Evolutionary conservation across 2,888 invertebrate genomes (phyloP).

Genomic region (Ophion slaviceki): DNA sequence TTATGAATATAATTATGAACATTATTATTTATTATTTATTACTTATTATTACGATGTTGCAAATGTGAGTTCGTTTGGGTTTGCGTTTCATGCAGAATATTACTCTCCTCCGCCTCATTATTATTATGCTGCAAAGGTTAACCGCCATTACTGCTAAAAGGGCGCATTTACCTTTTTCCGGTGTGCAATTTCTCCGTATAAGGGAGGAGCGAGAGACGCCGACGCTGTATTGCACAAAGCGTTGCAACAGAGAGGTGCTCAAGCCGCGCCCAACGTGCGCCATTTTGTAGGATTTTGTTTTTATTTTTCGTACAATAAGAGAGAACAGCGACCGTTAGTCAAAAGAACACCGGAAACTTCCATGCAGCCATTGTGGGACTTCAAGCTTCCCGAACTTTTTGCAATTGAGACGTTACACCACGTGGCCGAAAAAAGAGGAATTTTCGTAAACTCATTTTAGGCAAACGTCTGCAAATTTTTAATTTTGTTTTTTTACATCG

Average conservation of each 20-base stretch:
- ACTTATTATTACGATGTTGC: neutral
- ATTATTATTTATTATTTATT: neutral
- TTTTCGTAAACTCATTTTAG: no score
- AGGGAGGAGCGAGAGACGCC: neutral
- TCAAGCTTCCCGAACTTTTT: neutral
- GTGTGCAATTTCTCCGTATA: neutral
- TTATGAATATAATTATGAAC: no score
- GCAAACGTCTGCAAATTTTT: no score
- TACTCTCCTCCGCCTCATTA: neutral
- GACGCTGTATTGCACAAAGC: neutral
- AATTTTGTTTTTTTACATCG: no score
- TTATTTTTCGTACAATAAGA: neutral
- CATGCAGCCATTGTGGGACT: neutral
- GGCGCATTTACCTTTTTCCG: neutral
- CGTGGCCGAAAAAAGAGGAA: no score
- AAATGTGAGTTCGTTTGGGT: neutral
- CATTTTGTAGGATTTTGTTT: constrained; percentile 61
- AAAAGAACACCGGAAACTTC: constrained; percentile 10
- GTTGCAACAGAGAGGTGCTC: constrained; percentile 6
- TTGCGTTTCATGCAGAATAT: neutral
- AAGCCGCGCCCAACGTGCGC: constrained; percentile 59
- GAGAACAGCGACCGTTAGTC: constrained; percentile 43
- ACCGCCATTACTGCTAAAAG: neutral
- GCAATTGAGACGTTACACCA: constrained; percentile 14
- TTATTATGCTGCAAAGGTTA: neutral